A percentile compares a stretch with the other conserved stretches of the same genome.
Conservation (phyloP, 2,888 invertebrate species). For the Nycteola revayana region DNA sequence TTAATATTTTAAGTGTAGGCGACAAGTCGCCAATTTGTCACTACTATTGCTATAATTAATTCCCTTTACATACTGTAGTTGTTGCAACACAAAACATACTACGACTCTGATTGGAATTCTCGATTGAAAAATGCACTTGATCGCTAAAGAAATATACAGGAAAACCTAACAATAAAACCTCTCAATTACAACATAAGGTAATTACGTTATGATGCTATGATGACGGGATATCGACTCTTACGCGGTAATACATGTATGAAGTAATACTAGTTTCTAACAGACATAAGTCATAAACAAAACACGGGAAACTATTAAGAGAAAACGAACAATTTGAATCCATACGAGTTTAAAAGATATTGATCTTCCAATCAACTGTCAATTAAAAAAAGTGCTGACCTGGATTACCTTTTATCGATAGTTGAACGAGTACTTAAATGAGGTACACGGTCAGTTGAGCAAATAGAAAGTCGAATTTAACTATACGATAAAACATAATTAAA, state of each 20-base stretch:
- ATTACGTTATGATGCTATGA: constrained; percentile 13
- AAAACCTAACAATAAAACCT: too few relatives aligned
- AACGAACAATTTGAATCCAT: constrained; percentile 38
- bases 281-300: constrained; percentile 39
- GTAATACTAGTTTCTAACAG: constrained; percentile 25
- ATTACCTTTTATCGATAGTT: constrained; percentile 33
- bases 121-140: too few relatives aligned
- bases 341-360: constrained; percentile 40
- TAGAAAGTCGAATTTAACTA: constrained; percentile 16
- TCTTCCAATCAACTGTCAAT: constrained; percentile 57
- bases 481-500: not conserved
- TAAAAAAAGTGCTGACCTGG: constrained; percentile 21
- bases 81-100: constrained; percentile 18
- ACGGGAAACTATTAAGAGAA: constrained; percentile 48
- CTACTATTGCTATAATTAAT: constrained; percentile 28
- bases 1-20: constrained; percentile 22
- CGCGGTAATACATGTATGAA: constrained; percentile 24
- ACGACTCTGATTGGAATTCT: constrained; percentile 30
- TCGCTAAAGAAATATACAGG: too few relatives aligned
- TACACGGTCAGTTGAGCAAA: constrained; percentile 11
- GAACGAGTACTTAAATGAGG: constrained; percentile 28
- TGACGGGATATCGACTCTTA: constrained; percentile 29
- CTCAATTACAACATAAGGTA: too few relatives aligned
- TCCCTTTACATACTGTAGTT: constrained; percentile 17
- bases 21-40: constrained; percentile 24